Percentiles rank a stretch among this genome's conserved stretches.
These are phyloP conservation scores for Hippoglossus hippoglossus DNA, from an alignment of 2,797 vertebrate genomes.

Conservation along the genomic window DNA sequence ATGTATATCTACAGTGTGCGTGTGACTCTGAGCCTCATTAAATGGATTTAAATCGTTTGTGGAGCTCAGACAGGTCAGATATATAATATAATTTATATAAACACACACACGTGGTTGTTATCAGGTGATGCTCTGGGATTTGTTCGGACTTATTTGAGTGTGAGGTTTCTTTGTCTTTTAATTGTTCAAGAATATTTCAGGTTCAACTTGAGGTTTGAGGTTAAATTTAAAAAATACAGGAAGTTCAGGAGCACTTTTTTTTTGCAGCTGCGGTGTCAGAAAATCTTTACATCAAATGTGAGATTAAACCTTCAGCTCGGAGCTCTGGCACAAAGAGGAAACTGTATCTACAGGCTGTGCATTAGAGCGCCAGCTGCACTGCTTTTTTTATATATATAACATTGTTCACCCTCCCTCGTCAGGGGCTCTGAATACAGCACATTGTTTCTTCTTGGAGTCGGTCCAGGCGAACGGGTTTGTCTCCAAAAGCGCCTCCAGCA, in stretches of 20 bases:
- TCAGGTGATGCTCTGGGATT: too few relatives aligned
- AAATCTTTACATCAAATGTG: conserved; percentile 16
- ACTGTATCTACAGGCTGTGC: conserved; percentile 58
- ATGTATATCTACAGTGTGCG: not conserved
- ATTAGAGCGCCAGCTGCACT: conserved; percentile 64
- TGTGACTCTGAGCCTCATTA: not conserved
- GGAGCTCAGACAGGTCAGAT: not conserved
- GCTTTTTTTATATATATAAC: conserved; percentile 47
- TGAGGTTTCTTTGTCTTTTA: too few relatives aligned
- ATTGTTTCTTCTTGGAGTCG: conserved; percentile 78
- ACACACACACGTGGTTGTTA: not conserved
- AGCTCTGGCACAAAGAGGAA: conserved; percentile 35
- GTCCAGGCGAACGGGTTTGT: conserved; percentile 62
- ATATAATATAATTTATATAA: not conserved
- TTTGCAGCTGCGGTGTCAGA: conserved; percentile 33
- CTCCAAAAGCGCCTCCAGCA: conserved; percentile 75
- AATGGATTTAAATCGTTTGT: not conserved
- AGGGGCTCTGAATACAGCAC: conserved; percentile 37
- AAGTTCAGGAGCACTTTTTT: conserved; percentile 21
- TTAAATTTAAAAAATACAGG: conserved; percentile 9
- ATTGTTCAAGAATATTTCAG: not conserved
- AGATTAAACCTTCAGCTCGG: conserved; percentile 25
- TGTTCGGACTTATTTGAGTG: too few relatives aligned
- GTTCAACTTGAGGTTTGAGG: conserved; percentile 7
- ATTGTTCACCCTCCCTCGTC: conserved; percentile 64